Conservation (phyloP, 2,888 invertebrate species). For the Nasonovia ribisnigri region DNA sequence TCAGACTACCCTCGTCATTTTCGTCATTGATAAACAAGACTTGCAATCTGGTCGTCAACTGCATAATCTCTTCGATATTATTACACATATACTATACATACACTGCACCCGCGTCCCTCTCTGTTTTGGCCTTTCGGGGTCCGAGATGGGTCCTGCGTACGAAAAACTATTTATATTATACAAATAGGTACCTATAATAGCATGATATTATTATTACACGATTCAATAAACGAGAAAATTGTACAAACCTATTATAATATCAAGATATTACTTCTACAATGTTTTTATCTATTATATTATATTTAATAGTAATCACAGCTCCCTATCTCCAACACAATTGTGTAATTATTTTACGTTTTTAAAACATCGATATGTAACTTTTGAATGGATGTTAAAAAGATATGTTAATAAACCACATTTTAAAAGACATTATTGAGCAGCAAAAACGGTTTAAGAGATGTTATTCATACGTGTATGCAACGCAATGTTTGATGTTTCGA, state of each 20-base stretch:
- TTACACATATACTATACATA: constrained; percentile 31
- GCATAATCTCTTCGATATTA: constrained; percentile 46
- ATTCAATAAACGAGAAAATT: not conserved
- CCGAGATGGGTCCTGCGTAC: not conserved
- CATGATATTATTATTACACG: not conserved
- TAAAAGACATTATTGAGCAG: no score
- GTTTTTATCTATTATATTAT: no score
- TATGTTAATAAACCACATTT: no score
- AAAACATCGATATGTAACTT: no score
- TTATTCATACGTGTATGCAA: no score
- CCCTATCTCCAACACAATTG: no score
- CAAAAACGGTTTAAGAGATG: no score
- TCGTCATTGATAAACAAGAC: constrained; percentile 57
- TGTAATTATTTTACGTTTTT: no score
- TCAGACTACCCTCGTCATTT: constrained; percentile 49
- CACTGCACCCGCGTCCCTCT: not conserved
- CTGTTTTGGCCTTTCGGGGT: not conserved
- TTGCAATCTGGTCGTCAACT: constrained; percentile 47
- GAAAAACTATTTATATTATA: not conserved
- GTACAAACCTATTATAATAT: no score
- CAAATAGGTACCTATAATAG: not conserved
- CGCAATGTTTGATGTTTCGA: no score
- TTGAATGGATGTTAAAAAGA: no score
- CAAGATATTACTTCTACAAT: not conserved
- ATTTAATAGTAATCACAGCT: no score